Evolutionary conservation across 2,113 vertebrate species (phyloP).

Genomic region (Scartelaos histophorus): DNA sequence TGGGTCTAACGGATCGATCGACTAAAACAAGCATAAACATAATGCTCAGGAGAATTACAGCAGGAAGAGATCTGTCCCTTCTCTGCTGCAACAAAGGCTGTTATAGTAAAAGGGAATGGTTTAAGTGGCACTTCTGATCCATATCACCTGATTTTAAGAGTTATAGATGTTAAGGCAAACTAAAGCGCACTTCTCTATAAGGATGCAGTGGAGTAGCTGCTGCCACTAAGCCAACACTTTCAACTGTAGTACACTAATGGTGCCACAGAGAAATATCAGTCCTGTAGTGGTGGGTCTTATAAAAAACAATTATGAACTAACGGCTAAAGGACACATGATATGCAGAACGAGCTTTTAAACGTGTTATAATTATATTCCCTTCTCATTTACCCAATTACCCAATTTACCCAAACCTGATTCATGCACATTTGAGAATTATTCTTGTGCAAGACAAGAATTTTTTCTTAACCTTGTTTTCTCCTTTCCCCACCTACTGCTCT

Average conservation of each 20-base stretch:
- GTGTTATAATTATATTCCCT: too few relatives aligned
- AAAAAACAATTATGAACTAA: not conserved
- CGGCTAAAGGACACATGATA: too few relatives aligned
- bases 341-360: too few relatives aligned
- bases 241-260: not conserved
- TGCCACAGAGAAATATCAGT: not conserved
- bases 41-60: slow-evolving; percentile 19
- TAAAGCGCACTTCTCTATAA: not conserved
- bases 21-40: slow-evolving; percentile 55
- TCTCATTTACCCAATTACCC: too few relatives aligned
- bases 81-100: slow-evolving; percentile 19
- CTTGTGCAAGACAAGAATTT: too few relatives aligned
- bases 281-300: not conserved
- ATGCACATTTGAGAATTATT: too few relatives aligned
- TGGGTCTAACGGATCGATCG: slow-evolving; percentile 54
- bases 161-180: not conserved
- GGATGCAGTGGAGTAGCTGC: not conserved
- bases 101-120: slow-evolving; percentile 14
- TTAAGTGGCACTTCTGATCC: slow-evolving; percentile 14
- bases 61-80: slow-evolving; percentile 20
- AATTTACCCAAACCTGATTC: too few relatives aligned
- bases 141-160: not conserved
- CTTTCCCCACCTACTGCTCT: too few relatives aligned
- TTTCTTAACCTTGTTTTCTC: too few relatives aligned
- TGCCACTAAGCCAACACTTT: not conserved